These are phyloP conservation scores for Drosophila borealis DNA, from an alignment of 2,888 invertebrate genomes.

Conservation along the genomic window DNA sequence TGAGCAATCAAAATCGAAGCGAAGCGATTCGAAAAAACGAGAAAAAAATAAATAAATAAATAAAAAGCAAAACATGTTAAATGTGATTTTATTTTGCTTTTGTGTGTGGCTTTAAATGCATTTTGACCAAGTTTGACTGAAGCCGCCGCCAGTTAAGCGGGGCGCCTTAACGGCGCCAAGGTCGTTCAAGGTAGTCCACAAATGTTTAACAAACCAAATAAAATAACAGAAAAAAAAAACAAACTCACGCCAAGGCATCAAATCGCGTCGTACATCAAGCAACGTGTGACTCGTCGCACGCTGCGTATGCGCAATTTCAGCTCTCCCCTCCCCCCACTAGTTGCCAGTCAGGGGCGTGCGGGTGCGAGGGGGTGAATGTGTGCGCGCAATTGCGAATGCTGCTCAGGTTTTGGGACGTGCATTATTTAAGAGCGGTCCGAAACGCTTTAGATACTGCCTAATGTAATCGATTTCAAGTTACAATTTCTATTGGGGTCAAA, in stretches of 20 bases:
- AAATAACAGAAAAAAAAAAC: slow-evolving; percentile 3
- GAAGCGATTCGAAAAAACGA: slow-evolving; percentile 14
- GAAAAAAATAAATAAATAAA: slow-evolving; percentile 14
- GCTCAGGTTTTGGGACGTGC: slow-evolving; percentile 16
- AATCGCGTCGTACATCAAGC: slow-evolving; percentile 10
- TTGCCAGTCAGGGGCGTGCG: not conserved
- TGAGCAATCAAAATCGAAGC: slow-evolving; percentile 39
- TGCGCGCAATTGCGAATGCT: slow-evolving; percentile 9
- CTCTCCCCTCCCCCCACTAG: not conserved
- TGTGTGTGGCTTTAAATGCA: slow-evolving; percentile 56
- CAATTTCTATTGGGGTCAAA: slow-evolving; percentile 6
- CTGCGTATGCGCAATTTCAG: slow-evolving; percentile 66
- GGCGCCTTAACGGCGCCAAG: slow-evolving; percentile 70
- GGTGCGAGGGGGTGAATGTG: slow-evolving; percentile 13
- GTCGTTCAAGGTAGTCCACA: slow-evolving; percentile 78
- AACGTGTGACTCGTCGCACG: slow-evolving; percentile 51
- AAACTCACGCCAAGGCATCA: slow-evolving; percentile 13
- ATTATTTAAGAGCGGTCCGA: not conserved
- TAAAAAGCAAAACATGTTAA: slow-evolving; percentile 29
- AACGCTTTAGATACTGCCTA: not conserved
- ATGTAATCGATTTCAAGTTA: slow-evolving; percentile 1
- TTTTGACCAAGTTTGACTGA: slow-evolving; percentile 74
- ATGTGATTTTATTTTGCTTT: slow-evolving; percentile 45
- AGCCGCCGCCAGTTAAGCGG: slow-evolving; percentile 45
- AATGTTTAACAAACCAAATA: slow-evolving; percentile 46